Evolutionary conservation across 92 coral and sea anemone genomes (phyloP).

Genomic region (Phenganax stokvisi): DNA sequence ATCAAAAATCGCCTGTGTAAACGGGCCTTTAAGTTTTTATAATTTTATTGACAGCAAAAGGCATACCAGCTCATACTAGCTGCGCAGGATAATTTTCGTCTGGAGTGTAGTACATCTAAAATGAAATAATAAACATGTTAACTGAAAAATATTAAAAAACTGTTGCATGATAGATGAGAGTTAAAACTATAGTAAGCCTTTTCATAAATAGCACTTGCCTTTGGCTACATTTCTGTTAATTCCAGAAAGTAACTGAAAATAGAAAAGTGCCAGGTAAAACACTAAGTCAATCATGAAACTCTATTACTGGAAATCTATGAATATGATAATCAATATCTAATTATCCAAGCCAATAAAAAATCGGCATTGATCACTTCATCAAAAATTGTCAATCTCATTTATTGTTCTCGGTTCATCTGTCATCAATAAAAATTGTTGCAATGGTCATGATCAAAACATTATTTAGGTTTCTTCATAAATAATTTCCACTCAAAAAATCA

Average conservation of each 20-base stretch:
- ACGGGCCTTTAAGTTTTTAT: neutral
- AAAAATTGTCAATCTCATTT: neutral
- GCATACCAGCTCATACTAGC: slow-evolving; percentile 4
- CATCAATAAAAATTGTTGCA: neutral
- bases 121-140: neutral
- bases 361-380: neutral
- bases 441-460: neutral
- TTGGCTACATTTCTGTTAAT: neutral
- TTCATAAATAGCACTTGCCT: neutral
- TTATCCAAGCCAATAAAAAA: too few species aligned
- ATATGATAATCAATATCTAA: too few species aligned
- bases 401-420: neutral
- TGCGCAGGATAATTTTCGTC: neutral
- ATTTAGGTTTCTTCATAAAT: too few species aligned
- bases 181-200: neutral
- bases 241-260: neutral
- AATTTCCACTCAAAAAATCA: too few species aligned
- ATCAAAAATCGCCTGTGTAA: too few species aligned
- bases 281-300: neutral
- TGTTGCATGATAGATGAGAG: neutral
- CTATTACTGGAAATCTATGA: too few species aligned
- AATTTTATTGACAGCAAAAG: neutral
- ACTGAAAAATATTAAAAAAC: neutral
- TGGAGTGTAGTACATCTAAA: slow-evolving; percentile 5
- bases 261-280: neutral